These are phyloP conservation scores for Hydrotaea diabolus DNA, from an alignment of 2,888 invertebrate species.

Conservation along the genomic window DNA sequence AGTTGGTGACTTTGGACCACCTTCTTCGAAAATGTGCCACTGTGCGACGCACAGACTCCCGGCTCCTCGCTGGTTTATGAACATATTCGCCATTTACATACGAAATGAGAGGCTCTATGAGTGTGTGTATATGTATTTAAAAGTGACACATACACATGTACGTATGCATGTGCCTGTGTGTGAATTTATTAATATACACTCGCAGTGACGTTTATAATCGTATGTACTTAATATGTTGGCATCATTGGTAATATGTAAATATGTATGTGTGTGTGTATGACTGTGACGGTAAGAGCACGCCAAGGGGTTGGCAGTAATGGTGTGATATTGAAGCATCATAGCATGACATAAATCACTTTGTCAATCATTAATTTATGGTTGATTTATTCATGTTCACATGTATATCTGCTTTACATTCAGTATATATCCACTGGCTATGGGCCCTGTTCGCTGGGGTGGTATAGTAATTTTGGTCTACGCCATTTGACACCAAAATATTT, in stretches of 20 bases:
- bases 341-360: conserved; percentile 59
- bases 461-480: neutral
- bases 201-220: no score
- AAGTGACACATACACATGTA: no score
- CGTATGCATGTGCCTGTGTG: neutral
- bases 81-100: conserved; percentile 8
- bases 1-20: no score
- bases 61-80: neutral
- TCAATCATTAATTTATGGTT: conserved; percentile 63
- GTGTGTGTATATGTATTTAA: neutral
- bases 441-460: neutral
- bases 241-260: neutral
- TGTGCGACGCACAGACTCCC: neutral
- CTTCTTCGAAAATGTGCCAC: no score
- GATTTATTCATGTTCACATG: conserved; percentile 20
- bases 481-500: no score
- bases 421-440: neutral
- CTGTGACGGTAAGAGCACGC: neutral
- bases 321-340: conserved; percentile 43
- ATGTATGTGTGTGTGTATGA: neutral
- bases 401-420: neutral
- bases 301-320: conserved; percentile 13
- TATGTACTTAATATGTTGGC: neutral
- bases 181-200: no score
- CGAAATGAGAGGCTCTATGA: neutral